Conservation (phyloP, 1,140 invertebrate genomes). For the Drosophila pachea region DNA sequence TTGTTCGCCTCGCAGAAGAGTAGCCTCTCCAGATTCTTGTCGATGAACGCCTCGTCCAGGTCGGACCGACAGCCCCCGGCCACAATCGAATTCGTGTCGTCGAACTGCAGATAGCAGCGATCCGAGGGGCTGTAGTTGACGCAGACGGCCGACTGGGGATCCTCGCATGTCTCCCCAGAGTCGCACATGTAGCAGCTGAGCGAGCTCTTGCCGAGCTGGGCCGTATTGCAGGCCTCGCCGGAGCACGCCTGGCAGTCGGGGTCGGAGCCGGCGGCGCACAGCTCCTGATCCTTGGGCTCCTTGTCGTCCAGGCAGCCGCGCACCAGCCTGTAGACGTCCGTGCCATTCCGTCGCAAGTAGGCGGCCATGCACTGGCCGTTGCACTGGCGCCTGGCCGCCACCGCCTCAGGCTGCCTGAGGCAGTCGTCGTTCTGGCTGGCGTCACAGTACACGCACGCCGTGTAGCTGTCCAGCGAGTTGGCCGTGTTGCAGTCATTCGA, state of each 20-base stretch:
- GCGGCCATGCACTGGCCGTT: conserved; percentile 72
- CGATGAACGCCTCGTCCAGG: conserved; percentile 33
- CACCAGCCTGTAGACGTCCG: conserved; percentile 35
- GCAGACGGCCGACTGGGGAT: conserved; percentile 15
- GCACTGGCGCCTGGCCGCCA: conserved; percentile 51
- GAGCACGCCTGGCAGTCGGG: conserved; percentile 46
- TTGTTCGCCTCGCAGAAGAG: conserved; percentile 36
- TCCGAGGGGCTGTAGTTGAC: conserved; percentile 34
- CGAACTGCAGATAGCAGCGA: conserved; percentile 54
- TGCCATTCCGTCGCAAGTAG: conserved; percentile 9
- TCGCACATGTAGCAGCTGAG: conserved; percentile 57
- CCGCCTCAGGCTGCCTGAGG: conserved; percentile 26
- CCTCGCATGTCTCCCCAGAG: conserved; percentile 1
- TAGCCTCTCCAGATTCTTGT: conserved; percentile 36
- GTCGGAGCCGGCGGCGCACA: conserved; percentile 45
- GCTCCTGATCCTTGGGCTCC: conserved; percentile 49
- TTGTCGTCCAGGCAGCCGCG: conserved; percentile 71
- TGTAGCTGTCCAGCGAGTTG: conserved; percentile 34
- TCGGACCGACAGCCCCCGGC: conserved; percentile 57
- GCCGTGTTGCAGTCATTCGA: conserved; percentile 68
- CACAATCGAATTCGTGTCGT: conserved; percentile 16
- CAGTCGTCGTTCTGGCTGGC: conserved; percentile 43
- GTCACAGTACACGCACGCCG: conserved; percentile 67
- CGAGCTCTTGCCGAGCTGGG: conserved; percentile 7
- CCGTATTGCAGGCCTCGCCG: conserved; percentile 52